These are phyloP conservation scores for Cataglyphis altisquamis DNA, from an alignment of 2,888 invertebrate species.

Conservation along the genomic window DNA sequence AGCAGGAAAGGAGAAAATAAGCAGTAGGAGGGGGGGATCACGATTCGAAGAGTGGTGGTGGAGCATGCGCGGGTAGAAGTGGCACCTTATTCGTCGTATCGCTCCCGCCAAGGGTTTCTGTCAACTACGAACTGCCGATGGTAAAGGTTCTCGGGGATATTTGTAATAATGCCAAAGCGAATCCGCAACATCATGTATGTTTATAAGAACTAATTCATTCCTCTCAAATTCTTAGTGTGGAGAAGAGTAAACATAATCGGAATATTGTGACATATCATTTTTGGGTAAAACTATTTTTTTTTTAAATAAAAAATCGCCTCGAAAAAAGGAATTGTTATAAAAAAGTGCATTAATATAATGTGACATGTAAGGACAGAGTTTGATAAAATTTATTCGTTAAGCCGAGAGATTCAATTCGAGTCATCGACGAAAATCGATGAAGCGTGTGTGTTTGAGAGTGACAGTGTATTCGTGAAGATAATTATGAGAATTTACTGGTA, in stretches of 20 bases:
- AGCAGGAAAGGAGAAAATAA: conserved; percentile 50
- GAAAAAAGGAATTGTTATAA: neutral
- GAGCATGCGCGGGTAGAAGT: conserved; percentile 85
- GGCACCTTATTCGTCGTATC: conserved; percentile 80
- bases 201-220: neutral
- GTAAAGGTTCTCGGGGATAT: conserved; percentile 69
- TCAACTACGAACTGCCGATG: conserved; percentile 81
- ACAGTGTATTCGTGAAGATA: conserved; percentile 5
- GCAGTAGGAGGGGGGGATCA: conserved; percentile 38
- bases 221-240: neutral
- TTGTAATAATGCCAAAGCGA: conserved; percentile 51
- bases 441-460: conserved; percentile 15
- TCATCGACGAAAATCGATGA: neutral
- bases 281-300: neutral
- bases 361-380: neutral
- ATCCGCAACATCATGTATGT: neutral
- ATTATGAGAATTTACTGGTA: neutral
- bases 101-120: conserved; percentile 83
- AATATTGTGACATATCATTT: neutral
- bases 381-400: neutral
- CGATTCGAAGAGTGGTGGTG: conserved; percentile 66
- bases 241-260: neutral
- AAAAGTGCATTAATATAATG: neutral
- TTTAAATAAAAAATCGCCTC: neutral
- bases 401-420: neutral